A percentile compares a stretch with the other conserved stretches of the same genome.
phyloP scores from a whole-genome alignment of 2,113 vertebrate species.

The Eulemur macaco region DNA sequence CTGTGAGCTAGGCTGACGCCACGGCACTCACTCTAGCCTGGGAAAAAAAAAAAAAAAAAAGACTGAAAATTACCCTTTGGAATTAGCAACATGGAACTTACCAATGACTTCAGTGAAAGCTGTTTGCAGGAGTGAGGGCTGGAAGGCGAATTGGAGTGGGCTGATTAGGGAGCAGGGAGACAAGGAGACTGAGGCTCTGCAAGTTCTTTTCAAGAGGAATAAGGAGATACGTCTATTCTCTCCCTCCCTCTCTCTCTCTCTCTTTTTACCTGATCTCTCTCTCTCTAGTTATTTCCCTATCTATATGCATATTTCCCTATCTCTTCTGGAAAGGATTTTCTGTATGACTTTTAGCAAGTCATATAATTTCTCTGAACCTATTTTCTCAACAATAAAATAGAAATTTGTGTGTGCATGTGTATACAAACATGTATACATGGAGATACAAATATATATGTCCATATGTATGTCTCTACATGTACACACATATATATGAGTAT shows the following conservation, averaged over 20 bases:
- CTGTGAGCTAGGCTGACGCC: no score
- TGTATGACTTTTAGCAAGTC: background rate
- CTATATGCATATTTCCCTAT: background rate
- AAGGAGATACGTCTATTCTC: no score
- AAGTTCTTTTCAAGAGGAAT: background rate
- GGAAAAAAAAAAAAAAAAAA: background rate
- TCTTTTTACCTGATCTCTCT: background rate
- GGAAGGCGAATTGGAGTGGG: background rate
- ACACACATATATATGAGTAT: background rate
- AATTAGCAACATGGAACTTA: background rate
- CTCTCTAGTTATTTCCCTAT: background rate
- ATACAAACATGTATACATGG: background rate
- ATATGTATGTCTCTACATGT: no score
- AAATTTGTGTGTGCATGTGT: background rate
- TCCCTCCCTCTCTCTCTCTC: background rate
- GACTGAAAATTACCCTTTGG: background rate
- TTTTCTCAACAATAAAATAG: background rate
- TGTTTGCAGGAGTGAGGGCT: background rate
- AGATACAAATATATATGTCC: background rate
- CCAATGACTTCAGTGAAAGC: background rate
- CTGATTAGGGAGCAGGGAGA: no score
- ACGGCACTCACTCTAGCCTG: no score
- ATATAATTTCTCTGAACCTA: background rate
- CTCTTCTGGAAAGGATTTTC: background rate
- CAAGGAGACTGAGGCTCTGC: background rate